Evolutionary conservation across 2,888 invertebrate species (phyloP).

Genomic region (Synergus japonicus): DNA sequence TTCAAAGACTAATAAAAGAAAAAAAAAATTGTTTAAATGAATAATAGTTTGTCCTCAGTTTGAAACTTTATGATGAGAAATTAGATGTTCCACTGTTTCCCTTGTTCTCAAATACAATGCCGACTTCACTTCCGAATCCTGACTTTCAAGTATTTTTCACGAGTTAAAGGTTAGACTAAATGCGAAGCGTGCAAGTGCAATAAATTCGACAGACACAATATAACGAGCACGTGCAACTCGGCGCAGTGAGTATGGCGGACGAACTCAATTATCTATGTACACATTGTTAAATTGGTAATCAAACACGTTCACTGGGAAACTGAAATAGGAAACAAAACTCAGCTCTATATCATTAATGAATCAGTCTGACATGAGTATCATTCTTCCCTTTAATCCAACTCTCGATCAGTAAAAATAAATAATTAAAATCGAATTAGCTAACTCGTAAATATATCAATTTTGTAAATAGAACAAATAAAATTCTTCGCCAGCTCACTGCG

Average conservation of each 20-base stretch:
- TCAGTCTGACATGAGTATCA: not conserved
- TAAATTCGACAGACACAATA: conserved; percentile 57
- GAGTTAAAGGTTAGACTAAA: conserved; percentile 50
- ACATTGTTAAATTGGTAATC: conserved; percentile 3
- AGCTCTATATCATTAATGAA: conserved; percentile 1
- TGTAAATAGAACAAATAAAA: not conserved
- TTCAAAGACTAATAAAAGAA: too few species aligned
- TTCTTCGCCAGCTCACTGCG: not conserved
- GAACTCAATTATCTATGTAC: conserved; percentile 30
- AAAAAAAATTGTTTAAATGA: too few species aligned
- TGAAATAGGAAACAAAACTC: not conserved
- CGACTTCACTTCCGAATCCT: not conserved
- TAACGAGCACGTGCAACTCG: conserved; percentile 62
- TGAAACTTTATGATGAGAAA: too few species aligned
- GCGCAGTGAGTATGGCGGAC: conserved; percentile 52
- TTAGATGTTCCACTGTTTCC: not conserved
- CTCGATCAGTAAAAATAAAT: not conserved
- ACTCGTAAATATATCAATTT: not conserved
- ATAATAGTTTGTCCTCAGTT: too few species aligned
- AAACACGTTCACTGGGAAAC: not conserved
- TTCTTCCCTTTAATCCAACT: not conserved
- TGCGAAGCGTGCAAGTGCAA: conserved; percentile 61
- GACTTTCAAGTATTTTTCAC: not conserved
- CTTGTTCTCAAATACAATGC: conserved; percentile 3
- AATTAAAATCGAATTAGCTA: not conserved